A percentile compares a stretch with the other conserved stretches of the same genome.
phyloP scores from a whole-genome alignment of 2,888 invertebrate genomes.

The Plemyria rubiginata region DNA sequence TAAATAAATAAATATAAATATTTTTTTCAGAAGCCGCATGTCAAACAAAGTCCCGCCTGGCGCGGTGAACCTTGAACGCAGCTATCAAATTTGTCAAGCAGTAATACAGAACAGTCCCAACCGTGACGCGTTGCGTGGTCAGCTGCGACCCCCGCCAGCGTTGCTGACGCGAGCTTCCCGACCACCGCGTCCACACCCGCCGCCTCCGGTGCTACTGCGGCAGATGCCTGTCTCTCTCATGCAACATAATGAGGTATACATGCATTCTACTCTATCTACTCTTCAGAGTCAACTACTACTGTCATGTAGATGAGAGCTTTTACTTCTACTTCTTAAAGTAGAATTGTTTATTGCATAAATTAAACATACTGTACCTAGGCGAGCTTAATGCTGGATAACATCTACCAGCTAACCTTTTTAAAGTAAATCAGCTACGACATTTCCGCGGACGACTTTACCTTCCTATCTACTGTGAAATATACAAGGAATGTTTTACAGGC shows the following conservation, averaged over 20 bases:
- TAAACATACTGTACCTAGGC: too few relatives aligned
- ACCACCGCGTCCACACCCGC: conserved; percentile 63
- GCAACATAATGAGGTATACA: conserved; percentile 69
- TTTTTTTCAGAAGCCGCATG: conserved; percentile 82
- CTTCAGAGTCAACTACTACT: not conserved
- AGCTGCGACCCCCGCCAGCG: conserved; percentile 94
- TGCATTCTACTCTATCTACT: not conserved
- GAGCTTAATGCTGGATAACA: too few relatives aligned
- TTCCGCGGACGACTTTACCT: too few relatives aligned
- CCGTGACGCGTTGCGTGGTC: conserved; percentile 93
- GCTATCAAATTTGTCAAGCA: conserved; percentile 97
- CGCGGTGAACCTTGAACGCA: conserved; percentile 96
- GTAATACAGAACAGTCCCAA: conserved; percentile 98
- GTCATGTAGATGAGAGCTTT: not conserved
- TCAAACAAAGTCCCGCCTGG: conserved; percentile 93
- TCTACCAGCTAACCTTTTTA: too few relatives aligned
- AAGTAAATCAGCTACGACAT: too few relatives aligned
- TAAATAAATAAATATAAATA: too few relatives aligned
- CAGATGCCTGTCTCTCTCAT: conserved; percentile 87
- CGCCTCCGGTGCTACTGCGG: conserved; percentile 83
- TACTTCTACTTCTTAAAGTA: too few relatives aligned
- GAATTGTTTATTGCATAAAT: too few relatives aligned
- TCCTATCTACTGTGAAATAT: too few relatives aligned
- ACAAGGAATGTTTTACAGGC: too few relatives aligned
- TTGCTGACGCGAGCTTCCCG: conserved; percentile 83